Percentiles rank a stretch among this genome's conserved stretches.
These are phyloP conservation scores for Globia sparganii DNA, from an alignment of 2,888 invertebrate species.

Conservation along the genomic window DNA sequence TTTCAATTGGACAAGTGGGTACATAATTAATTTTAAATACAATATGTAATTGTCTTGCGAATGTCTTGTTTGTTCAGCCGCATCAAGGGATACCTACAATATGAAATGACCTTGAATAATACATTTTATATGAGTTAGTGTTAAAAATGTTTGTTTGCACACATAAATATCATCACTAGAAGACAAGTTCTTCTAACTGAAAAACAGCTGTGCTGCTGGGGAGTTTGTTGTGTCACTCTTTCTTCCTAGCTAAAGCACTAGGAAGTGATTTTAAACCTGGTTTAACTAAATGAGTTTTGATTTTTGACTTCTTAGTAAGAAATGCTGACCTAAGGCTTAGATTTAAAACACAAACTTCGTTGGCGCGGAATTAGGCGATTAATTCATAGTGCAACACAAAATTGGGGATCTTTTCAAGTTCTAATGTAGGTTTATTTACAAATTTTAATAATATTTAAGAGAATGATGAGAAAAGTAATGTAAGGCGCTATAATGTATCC, in stretches of 20 bases:
- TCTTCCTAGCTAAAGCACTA: too few species aligned
- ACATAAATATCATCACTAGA: neutral
- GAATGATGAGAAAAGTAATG: neutral
- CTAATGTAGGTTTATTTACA: too few species aligned
- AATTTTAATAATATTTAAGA: neutral
- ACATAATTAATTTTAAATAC: constrained; percentile 13
- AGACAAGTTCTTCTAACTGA: neutral
- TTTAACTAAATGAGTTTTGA: neutral
- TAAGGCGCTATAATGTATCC: neutral
- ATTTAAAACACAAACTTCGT: neutral
- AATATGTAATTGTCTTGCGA: constrained; percentile 6
- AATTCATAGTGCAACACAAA: neutral
- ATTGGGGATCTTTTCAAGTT: neutral
- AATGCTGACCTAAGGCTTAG: neutral
- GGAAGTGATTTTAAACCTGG: too few species aligned
- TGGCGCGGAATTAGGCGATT: too few species aligned
- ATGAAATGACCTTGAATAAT: neutral
- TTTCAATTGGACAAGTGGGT: neutral
- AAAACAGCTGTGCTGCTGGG: too few species aligned
- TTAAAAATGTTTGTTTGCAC: neutral
- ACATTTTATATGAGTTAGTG: neutral
- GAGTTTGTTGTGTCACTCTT: too few species aligned
- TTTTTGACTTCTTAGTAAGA: neutral
- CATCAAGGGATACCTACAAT: too few species aligned
- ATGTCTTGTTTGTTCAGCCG: neutral